Percentiles rank a stretch among this genome's conserved stretches.
Conservation (phyloP, 2,888 invertebrate species). For the Drosophila imparisetae region DNA sequence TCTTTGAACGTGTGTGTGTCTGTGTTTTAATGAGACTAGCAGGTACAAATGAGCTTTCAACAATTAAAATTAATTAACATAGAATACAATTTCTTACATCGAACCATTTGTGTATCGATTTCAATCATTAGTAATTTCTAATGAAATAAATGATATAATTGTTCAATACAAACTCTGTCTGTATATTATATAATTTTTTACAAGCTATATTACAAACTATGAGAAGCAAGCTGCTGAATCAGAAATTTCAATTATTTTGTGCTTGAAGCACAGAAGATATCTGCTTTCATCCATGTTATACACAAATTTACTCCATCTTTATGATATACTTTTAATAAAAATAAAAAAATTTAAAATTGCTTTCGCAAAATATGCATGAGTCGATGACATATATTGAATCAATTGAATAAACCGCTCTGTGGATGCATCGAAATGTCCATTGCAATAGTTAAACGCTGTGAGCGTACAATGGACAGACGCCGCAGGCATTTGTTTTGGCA, state of each 20-base stretch:
- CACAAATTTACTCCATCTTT: neutral
- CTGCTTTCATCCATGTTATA: neutral
- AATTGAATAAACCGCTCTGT: conserved; percentile 41
- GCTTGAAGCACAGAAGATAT: neutral
- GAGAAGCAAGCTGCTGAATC: neutral
- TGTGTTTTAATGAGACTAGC: conserved; percentile 2
- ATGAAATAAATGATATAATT: neutral
- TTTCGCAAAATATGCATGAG: conserved; percentile 14
- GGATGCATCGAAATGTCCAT: conserved; percentile 37
- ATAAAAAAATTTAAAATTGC: conserved; percentile 1
- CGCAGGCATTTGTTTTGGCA: conserved; percentile 65
- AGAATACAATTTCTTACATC: conserved; percentile 3
- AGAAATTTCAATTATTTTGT: neutral
- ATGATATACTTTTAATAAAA: neutral
- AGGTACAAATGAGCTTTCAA: conserved; percentile 20
- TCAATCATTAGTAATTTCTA: neutral
- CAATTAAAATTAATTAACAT: conserved; percentile 16
- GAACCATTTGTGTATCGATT: neutral
- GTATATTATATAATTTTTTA: neutral
- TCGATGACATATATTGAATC: conserved; percentile 15
- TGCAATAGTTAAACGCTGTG: conserved; percentile 46
- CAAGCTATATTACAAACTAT: neutral
- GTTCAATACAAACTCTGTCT: neutral
- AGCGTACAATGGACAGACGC: conserved; percentile 30
- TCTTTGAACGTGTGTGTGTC: neutral